Evolutionary conservation across 2,797 vertebrate species (phyloP).

Genomic region (Chiloscyllium punctatum): DNA sequence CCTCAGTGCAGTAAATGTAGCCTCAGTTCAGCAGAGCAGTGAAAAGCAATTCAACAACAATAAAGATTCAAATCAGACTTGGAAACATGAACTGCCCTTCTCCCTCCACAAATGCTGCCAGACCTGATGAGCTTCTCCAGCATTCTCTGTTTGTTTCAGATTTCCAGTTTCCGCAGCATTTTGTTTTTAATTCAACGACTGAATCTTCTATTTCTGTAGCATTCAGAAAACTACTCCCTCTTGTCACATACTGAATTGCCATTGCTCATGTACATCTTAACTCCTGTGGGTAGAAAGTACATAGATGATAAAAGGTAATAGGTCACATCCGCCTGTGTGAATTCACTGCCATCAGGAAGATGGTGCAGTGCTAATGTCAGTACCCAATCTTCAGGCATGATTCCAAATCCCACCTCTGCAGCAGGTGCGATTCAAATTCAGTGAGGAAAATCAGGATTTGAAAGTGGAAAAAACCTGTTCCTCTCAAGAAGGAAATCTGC

Average conservation of each 20-base stretch:
- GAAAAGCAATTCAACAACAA: neutral
- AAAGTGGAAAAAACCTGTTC: neutral
- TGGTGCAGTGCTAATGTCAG: neutral
- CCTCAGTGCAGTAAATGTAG: neutral
- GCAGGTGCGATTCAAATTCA: too few species aligned
- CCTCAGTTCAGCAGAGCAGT: neutral
- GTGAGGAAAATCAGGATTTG: neutral
- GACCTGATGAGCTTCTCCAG: too few species aligned
- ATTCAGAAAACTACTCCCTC: neutral
- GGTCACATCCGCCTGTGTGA: neutral
- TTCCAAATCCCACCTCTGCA: neutral
- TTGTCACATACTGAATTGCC: neutral
- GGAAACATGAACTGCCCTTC: too few species aligned
- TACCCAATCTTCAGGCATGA: too few species aligned
- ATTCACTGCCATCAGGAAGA: neutral
- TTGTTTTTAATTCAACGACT: neutral
- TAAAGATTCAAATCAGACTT: neutral
- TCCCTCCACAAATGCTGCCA: too few species aligned
- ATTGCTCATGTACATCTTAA: neutral
- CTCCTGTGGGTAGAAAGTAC: neutral
- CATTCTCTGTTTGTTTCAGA: too few species aligned
- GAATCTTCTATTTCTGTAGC: neutral
- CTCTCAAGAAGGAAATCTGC: neutral
- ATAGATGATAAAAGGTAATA: neutral
- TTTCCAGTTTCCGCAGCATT: too few species aligned